Evolutionary conservation across 2,888 invertebrate genomes (phyloP).

Genomic region (Tryphoninae sp.): DNA sequence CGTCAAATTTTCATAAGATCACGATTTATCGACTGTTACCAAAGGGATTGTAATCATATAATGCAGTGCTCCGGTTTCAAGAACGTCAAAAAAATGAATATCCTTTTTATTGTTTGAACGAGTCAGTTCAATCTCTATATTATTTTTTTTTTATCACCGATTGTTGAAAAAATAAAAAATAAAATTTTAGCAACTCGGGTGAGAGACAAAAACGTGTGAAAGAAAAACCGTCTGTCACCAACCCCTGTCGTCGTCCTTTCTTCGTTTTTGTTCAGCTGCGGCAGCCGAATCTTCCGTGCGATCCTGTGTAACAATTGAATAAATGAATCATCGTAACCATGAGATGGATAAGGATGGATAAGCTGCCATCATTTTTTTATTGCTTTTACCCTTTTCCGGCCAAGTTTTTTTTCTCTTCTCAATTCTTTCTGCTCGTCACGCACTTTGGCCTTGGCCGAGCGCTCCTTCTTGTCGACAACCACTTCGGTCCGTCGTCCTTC

Average conservation of each 20-base stretch:
- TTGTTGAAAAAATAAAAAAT: conserved; percentile 44
- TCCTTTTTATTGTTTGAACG: conserved; percentile 52
- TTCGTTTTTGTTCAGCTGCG: conserved; percentile 87
- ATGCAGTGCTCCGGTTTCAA: conserved; percentile 37
- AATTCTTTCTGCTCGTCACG: conserved; percentile 91
- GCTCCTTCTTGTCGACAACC: conserved; percentile 77
- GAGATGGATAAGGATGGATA: conserved; percentile 5
- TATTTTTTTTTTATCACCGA: conserved; percentile 35
- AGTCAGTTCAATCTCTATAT: conserved; percentile 34
- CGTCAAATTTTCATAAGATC: conserved; percentile 33
- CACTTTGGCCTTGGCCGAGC: conserved; percentile 78
- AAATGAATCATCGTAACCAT: conserved; percentile 7
- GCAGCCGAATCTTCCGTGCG: conserved; percentile 87
- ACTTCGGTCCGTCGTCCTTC: conserved; percentile 77
- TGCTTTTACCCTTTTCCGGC: conserved; percentile 87
- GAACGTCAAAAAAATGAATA: conserved; percentile 49
- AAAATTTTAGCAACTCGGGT: conserved; percentile 38
- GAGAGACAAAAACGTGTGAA: conserved; percentile 19
- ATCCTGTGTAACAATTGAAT: conserved; percentile 83
- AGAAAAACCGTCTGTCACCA: conserved; percentile 64
- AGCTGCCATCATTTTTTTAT: conserved; percentile 27
- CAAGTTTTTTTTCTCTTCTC: conserved; percentile 91
- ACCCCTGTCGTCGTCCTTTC: conserved; percentile 92
- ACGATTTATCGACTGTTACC: conserved; percentile 40
- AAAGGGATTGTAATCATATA: conserved; percentile 43